Evolutionary conservation across 2,113 vertebrate species (phyloP).

Genomic region (Forbesichthys agassizii): DNA sequence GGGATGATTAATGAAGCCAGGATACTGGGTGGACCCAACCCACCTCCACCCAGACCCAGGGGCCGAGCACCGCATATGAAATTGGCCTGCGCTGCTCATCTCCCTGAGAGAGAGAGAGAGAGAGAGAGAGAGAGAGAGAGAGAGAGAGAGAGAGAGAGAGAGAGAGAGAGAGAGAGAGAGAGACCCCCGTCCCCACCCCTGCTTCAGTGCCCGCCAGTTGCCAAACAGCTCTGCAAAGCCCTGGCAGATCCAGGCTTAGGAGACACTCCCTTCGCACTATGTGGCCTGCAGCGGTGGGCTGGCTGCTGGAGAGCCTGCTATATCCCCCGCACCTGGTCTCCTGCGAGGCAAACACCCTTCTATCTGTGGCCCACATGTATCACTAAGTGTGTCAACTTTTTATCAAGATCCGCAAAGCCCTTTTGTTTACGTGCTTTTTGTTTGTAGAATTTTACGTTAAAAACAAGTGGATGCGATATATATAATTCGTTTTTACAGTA

Average conservation of each 20-base stretch:
- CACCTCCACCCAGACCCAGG: slow-evolving; percentile 95
- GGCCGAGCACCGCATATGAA: slow-evolving; percentile 91
- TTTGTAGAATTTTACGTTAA: background rate
- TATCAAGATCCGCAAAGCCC: background rate
- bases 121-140: too few species aligned
- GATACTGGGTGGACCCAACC: slow-evolving; percentile 93
- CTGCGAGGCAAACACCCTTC: slow-evolving; percentile 39
- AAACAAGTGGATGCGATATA: background rate
- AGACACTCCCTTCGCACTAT: slow-evolving; percentile 32
- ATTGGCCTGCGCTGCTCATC: slow-evolving; percentile 79
- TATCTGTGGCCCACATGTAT: background rate
- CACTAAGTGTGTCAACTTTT: slow-evolving; percentile 6
- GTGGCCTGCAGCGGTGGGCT: slow-evolving; percentile 24
- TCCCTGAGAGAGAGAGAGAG: slow-evolving; percentile 49
- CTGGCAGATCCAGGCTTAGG: slow-evolving; percentile 66
- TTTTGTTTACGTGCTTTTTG: background rate
- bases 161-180: slow-evolving; percentile 38
- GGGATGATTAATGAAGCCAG: slow-evolving; percentile 99
- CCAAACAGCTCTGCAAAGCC: slow-evolving; percentile 67
- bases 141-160: too few species aligned
- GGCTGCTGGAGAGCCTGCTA: slow-evolving; percentile 25
- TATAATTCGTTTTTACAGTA: background rate
- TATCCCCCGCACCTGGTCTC: slow-evolving; percentile 48
- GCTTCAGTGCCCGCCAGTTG: slow-evolving; percentile 35
- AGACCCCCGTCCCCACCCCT: slow-evolving; percentile 54